Percentiles rank a stretch among this genome's conserved stretches.
phyloP scores from a whole-genome alignment of 2,888 invertebrate genomes.

The Emesis furor region DNA sequence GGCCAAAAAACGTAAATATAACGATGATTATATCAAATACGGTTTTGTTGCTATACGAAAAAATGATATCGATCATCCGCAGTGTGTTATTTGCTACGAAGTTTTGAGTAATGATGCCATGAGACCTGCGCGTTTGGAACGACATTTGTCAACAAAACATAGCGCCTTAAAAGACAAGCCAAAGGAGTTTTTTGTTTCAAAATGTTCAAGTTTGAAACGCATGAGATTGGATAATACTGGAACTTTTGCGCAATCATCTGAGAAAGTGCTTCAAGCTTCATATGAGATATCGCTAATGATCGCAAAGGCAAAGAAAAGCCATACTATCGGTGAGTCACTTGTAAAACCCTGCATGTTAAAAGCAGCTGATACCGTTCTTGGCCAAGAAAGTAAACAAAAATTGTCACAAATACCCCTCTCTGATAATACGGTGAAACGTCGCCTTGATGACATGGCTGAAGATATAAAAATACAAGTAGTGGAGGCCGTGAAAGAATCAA shows the following conservation, averaged over 20 bases:
- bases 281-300: conserved; percentile 54
- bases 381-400: conserved; percentile 60
- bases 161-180: conserved; percentile 52
- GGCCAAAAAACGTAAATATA: conserved; percentile 27
- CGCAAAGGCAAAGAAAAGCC: conserved; percentile 61
- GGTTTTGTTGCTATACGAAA: conserved; percentile 53
- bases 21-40: conserved; percentile 51
- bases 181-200: conserved; percentile 33
- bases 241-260: conserved; percentile 49
- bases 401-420: conserved; percentile 64
- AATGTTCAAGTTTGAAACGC: too few species aligned
- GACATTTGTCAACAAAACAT: conserved; percentile 54
- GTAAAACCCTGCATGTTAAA: conserved; percentile 69
- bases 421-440: conserved; percentile 64
- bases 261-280: conserved; percentile 44
- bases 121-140: conserved; percentile 47
- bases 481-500: too few species aligned
- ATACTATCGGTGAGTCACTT: conserved; percentile 63
- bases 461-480: conserved; percentile 41
- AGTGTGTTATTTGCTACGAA: conserved; percentile 59
- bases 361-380: conserved; percentile 63
- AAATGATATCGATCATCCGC: conserved; percentile 54
- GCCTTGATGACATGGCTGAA: conserved; percentile 66
- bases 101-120: conserved; percentile 57
- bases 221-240: neutral